Evolutionary conservation across 2,113 vertebrate species (phyloP).

Genomic region (Saimiri boliviensis): DNA sequence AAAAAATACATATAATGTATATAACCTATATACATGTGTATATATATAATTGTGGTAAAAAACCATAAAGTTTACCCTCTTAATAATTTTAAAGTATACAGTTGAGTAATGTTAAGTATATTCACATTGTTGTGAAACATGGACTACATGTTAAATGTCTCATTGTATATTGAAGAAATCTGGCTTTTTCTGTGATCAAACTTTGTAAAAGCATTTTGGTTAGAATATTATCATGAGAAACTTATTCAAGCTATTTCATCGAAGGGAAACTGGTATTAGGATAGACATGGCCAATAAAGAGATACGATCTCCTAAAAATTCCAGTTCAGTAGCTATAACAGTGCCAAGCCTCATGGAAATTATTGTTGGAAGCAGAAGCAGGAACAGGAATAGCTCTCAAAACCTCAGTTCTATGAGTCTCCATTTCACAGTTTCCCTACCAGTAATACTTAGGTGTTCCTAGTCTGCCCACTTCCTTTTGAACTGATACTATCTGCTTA

Average conservation of each 20-base stretch:
- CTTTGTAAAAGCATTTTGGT: conserved; percentile 20
- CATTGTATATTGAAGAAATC: background rate
- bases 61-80: background rate
- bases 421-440: background rate
- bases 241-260: background rate
- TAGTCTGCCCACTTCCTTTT: background rate
- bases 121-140: background rate
- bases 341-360: background rate
- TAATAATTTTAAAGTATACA: background rate
- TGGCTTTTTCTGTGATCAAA: background rate
- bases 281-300: background rate
- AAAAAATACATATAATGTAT: background rate
- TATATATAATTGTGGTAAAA: background rate
- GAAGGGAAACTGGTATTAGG: background rate
- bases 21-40: background rate
- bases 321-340: background rate
- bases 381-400: background rate
- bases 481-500: background rate
- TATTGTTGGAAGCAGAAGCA: background rate
- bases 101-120: background rate
- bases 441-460: background rate
- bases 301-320: background rate
- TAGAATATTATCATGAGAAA: background rate
- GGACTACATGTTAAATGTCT: background rate
- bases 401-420: background rate